Evolutionary conservation across 2,113 vertebrate species (phyloP), one percentile per base, ranked within the genome.

Genomic region (Reinhardtius hippoglossoides): DNA sequence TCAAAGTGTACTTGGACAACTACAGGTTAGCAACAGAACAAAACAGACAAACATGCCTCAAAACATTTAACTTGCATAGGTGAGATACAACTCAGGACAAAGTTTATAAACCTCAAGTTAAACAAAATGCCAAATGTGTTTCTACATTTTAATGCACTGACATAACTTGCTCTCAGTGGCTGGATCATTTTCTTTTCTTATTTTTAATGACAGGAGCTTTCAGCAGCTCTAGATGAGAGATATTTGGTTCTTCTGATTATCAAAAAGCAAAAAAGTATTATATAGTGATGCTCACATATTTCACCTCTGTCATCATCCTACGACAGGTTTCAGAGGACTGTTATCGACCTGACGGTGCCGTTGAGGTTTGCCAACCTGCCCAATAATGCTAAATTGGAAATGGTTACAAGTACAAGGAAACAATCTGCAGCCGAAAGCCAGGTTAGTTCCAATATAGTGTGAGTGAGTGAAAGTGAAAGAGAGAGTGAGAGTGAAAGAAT

Each of bases 341-440:
- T 97, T 83, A 79, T 99, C 56, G 97, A 99, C 91, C 94, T 98
- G 13, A 96, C 96, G 4, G 80, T 96, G 54, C 98, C 95, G 74
- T 98, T 96, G 97, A 95, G 98, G 68, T 99, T 97, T 73, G 95
- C 98, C 91, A 97, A 95, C 63, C 91, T 99, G 85, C 98, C 97
- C 73, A 99, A 99, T 89, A 98, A 99, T 79, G 98, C 97, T 78
- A 99, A 98, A 87, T 91, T 99, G 90, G 98, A 99, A 92, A 95
- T 99, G 94, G 97, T 99, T 90, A 92, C 95, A 5, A 86, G 93
- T 66, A 87, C 94, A 26, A 92, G 90, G 46, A 95, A 92, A 44
- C 94, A 94, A 27, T 76, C 67, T 26, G 94, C 74, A 75, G 31
- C 50, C 1, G 93, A 94, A 60, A 92, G 87, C 80, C 90, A 71